A percentile compares a stretch with the other conserved stretches of the same genome.
These are phyloP conservation scores for Myotis findleyi DNA, from an alignment of 2,797 vertebrate species.

Conservation along the genomic window DNA sequence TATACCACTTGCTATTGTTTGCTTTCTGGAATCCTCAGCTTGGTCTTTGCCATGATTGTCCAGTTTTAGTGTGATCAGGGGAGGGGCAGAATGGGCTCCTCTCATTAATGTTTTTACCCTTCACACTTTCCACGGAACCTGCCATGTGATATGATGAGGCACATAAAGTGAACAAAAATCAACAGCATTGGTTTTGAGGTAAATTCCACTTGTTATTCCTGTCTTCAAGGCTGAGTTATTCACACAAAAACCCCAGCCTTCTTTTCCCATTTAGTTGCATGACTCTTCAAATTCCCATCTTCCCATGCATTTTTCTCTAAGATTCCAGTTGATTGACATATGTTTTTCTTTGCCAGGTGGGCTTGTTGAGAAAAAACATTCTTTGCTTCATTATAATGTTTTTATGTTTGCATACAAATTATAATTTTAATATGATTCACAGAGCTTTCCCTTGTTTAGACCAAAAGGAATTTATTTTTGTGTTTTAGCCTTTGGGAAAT, in stretches of 20 bases:
- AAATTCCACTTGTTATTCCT: background rate
- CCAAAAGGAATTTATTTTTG: constrained; percentile 84
- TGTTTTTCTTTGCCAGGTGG: constrained; percentile 74
- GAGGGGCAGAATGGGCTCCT: background rate
- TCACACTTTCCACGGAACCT: background rate
- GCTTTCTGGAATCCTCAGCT: background rate
- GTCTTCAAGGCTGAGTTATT: background rate
- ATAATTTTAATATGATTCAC: constrained; percentile 82
- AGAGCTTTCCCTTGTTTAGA: constrained; percentile 79
- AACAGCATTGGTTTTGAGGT: fast-evolving
- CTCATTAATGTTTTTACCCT: background rate
- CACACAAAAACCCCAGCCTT: background rate
- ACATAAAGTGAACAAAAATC: background rate
- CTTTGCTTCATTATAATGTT: constrained; percentile 77
- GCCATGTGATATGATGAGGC: background rate
- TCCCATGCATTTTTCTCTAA: constrained; percentile 1
- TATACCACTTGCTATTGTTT: background rate
- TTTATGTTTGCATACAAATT: constrained; percentile 79
- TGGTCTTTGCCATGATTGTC: background rate
- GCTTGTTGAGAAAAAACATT: constrained; percentile 78
- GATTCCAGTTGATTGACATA: constrained; percentile 72
- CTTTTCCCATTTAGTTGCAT: background rate
- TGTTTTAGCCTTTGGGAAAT: constrained; percentile 84
- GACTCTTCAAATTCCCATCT: background rate
- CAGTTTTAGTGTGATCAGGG: background rate